Evolutionary conservation across 2,888 invertebrate species (phyloP), one percentile per base, ranked within the genome.

Genomic region (Aradus depressus): DNA sequence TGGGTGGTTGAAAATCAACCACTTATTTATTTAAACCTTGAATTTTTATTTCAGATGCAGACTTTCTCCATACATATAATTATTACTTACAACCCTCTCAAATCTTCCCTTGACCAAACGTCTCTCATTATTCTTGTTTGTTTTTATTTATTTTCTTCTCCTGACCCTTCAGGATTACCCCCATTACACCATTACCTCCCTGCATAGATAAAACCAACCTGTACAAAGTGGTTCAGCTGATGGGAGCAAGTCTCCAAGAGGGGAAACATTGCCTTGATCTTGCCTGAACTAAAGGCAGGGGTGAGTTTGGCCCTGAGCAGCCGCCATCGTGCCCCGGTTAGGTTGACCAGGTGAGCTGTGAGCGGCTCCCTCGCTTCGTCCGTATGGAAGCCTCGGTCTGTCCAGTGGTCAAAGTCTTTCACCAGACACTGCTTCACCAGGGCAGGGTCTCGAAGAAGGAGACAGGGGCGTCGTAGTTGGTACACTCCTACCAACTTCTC

Each of bases 221-320:
- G 59, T 37, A 70, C 62, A 43, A 65, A 60, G 18, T 59, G 58
- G 31, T 62, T 58, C 31, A 71, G 63, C 44, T 66, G 64, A 31
- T 65, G 61, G 12, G 66, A 65, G 23, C 67, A 69, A 39, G 69
- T 67, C 32, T 64, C 58, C 62, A 74, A 69, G 25, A 72, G 63
- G 0, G 67, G 67, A 22, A 72, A 67, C 74, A 76, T 74, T 35
- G 62, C 64, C 60, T 71, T 75, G 50, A 77, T 64, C 62, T 75
- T 77, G 18, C 72, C 74, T 2, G 71, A 68, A 1, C 75, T 72
- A 59, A 77, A 72, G 0, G 72, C 70, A 0, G 75, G 75, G 0
- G 73, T 70, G 25, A 76, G 62, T 56, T 73, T 73, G 1, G 67
- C 60, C 21, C 77, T 65, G 14, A 74, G 60, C 28, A 64, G 64